Base-by-base conservation (phyloP, 2,888 invertebrate genomes). In the Ctena decussata region DNA sequence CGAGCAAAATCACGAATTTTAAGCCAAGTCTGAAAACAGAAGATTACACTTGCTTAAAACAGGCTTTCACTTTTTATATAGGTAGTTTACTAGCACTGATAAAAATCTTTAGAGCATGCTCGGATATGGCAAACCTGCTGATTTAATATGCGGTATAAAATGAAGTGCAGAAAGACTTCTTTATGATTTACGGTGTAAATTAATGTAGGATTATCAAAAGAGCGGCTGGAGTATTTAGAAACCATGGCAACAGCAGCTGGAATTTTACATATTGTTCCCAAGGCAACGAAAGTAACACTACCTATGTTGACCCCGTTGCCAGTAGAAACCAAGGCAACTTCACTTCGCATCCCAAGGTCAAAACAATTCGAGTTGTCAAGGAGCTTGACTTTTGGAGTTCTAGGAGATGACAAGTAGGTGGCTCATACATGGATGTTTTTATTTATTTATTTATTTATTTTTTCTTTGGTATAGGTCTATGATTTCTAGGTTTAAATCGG, bases 401-500 rank as follows among this genome's bases (percentile, higher is more conserved):
- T 86, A 21, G 86, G 86, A 49, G 86, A 86, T 39, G 81, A 86
- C 53, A 86, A 78, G 86, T 86, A 77, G 60, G 41, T 57, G n/a
- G 21, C n/a, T 5, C n/a, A n/a, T n/a, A n/a, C n/a, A n/a, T n/a
- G n/a, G n/a, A n/a, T n/a, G n/a, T n/a, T n/a, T n/a, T n/a, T n/a
- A n/a, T n/a, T 41, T 41, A 41, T 49, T 11, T 49, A 49, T 49
- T 49, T 49, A 49, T 49, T 49, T 49, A 49, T 49, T 18, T 49
- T 49, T 49, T 3, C 5, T 49, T 15, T 3, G 21, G 49, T 21
- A 21, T 49, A 21, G 12, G n/a, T n/a, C n/a, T n/a, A n/a, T n/a
- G n/a, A n/a, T n/a, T n/a, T n/a, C n/a, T n/a, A n/a, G n/a, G n/a
- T n/a, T n/a, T n/a, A n/a, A n/a, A n/a, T n/a, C n/a, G n/a, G n/a